These are phyloP conservation scores for Drosophila littoralis DNA, from an alignment of 1,140 invertebrate genomes.

Conservation along the genomic window DNA sequence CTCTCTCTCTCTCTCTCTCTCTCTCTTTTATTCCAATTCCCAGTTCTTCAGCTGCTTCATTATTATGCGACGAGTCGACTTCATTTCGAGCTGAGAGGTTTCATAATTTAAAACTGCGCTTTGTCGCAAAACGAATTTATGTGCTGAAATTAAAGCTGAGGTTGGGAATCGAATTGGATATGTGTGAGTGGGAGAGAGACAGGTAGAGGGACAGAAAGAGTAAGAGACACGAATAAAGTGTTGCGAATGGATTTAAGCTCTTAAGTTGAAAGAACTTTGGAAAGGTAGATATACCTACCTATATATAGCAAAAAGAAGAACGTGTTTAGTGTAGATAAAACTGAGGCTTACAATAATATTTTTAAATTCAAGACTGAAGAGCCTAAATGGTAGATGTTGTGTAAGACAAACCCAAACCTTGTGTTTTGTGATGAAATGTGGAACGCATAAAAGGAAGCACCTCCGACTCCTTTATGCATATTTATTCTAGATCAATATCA, in stretches of 20 bases:
- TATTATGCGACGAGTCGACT: constrained; percentile 65
- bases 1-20: background rate
- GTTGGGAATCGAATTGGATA: constrained; percentile 13
- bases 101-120: constrained; percentile 68
- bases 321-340: too few relatives aligned
- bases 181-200: background rate
- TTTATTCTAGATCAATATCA: too few relatives aligned
- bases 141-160: constrained; percentile 64
- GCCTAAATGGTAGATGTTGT: background rate
- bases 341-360: background rate
- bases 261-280: background rate
- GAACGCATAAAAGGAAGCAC: too few relatives aligned
- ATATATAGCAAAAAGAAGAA: background rate
- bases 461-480: too few relatives aligned
- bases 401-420: too few relatives aligned
- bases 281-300: too few relatives aligned
- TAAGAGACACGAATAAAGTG: background rate
- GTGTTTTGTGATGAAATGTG: too few relatives aligned
- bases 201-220: background rate
- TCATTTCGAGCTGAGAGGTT: constrained; percentile 48
- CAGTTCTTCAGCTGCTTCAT: constrained; percentile 44
- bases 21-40: background rate
- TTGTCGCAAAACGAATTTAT: constrained; percentile 70
- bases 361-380: background rate
- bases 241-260: background rate